phyloP scores from a whole-genome alignment of 2,888 invertebrate genomes.

The Drosophila mercatorum region DNA sequence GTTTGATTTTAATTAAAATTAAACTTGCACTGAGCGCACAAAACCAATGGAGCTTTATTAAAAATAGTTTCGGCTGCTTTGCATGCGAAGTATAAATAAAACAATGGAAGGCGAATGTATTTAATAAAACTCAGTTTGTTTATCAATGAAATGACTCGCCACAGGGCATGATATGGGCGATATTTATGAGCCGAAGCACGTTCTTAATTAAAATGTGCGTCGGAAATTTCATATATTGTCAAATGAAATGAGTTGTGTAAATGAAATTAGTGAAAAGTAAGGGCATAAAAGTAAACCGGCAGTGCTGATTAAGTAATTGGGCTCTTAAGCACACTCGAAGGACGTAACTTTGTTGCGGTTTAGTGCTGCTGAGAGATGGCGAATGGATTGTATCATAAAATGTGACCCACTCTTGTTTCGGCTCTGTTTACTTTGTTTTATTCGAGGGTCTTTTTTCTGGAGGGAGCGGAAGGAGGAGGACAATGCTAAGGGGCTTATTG shows the following conservation, averaged over 20 bases:
- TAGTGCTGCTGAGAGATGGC: constrained; percentile 29
- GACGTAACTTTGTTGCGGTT: constrained; percentile 69
- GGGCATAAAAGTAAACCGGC: constrained; percentile 35
- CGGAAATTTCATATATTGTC: constrained; percentile 39
- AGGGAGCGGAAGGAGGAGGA: not conserved
- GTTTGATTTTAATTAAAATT: constrained; percentile 53
- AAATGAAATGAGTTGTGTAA: constrained; percentile 42
- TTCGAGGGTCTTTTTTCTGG: constrained; percentile 32
- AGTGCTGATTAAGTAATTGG: constrained; percentile 17
- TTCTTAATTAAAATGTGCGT: constrained; percentile 55
- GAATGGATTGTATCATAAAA: constrained; percentile 67
- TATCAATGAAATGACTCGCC: not conserved
- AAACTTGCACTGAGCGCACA: not conserved
- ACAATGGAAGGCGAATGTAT: not conserved
- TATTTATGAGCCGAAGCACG: constrained; percentile 8
- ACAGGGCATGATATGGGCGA: not conserved
- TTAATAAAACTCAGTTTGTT: not conserved
- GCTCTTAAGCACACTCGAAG: constrained; percentile 12
- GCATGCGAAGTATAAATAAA: not conserved
- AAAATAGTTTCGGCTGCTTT: constrained; percentile 12
- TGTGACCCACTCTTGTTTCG: constrained; percentile 59
- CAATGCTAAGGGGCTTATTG: constrained; percentile 38
- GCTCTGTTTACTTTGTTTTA: constrained; percentile 60
- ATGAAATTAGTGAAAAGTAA: constrained; percentile 66
- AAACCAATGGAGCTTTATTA: not conserved